These are phyloP conservation scores for Drosophila rhopaloa DNA, from an alignment of 1,140 invertebrate species.

Conservation along the genomic window DNA sequence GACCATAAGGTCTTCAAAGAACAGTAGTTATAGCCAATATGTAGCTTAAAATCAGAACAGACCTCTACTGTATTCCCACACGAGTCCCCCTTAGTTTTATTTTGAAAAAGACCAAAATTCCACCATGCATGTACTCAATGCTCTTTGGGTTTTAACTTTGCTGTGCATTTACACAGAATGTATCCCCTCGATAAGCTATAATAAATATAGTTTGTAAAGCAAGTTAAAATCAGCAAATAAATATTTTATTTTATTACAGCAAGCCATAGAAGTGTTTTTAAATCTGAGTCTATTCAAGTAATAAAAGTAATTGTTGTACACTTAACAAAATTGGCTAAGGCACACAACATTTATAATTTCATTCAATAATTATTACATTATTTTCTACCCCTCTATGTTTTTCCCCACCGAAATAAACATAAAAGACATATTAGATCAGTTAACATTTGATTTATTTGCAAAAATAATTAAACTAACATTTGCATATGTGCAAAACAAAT, in stretches of 20 bases:
- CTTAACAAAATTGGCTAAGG: too few relatives aligned
- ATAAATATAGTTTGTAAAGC: slow-evolving; percentile 46
- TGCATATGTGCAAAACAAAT: slow-evolving; percentile 41
- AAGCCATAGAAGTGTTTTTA: not conserved
- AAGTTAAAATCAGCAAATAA: slow-evolving; percentile 39
- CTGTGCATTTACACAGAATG: slow-evolving; percentile 23
- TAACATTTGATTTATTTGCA: slow-evolving; percentile 60
- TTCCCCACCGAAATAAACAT: not conserved
- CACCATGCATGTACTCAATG: slow-evolving; percentile 8
- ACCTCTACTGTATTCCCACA: slow-evolving; percentile 3
- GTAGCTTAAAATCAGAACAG: not conserved
- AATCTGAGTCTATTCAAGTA: too few relatives aligned
- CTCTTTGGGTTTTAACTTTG: not conserved
- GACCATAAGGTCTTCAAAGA: slow-evolving; percentile 27
- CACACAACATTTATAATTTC: too few relatives aligned
- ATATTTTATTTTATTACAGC: slow-evolving; percentile 63
- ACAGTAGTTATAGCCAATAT: slow-evolving; percentile 45
- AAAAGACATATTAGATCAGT: slow-evolving; percentile 14
- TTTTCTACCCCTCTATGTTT: too few relatives aligned
- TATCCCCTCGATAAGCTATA: slow-evolving; percentile 29
- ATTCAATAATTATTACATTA: too few relatives aligned
- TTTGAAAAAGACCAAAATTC: slow-evolving; percentile 30
- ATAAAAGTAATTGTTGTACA: too few relatives aligned
- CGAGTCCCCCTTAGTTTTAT: slow-evolving; percentile 16
- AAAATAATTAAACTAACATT: slow-evolving; percentile 63